Percentiles rank a stretch among this genome's conserved stretches.
Conservation (phyloP, 2,888 invertebrate species). For the Lamellibrachia columna region DNA sequence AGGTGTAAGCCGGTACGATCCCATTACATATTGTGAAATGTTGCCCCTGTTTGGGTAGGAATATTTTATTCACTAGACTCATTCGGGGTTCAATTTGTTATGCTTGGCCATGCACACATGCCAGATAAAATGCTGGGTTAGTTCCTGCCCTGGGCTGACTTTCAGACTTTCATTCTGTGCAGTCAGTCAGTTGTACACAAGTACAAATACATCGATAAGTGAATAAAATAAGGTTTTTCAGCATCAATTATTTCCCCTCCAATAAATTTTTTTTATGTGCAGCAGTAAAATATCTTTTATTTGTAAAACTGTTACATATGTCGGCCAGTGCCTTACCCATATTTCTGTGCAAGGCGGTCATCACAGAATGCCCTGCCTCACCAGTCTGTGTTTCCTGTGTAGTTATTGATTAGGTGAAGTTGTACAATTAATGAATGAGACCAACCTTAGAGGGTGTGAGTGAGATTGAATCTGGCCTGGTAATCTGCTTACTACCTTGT, state of each 20-base stretch:
- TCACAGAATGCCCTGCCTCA: background rate
- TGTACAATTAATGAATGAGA: conserved; percentile 16
- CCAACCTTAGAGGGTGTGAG: background rate
- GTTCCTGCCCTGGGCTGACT: background rate
- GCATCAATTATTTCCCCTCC: background rate
- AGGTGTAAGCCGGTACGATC: background rate
- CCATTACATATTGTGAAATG: background rate
- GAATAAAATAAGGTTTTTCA: background rate
- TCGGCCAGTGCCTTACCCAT: background rate
- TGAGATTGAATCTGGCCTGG: background rate
- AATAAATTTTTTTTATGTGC: background rate
- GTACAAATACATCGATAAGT: background rate
- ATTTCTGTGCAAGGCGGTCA: background rate
- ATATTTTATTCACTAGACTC: background rate
- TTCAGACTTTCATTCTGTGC: background rate
- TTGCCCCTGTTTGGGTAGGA: background rate
- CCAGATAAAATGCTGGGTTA: background rate
- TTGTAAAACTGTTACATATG: background rate
- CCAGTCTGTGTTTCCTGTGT: background rate
- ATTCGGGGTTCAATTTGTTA: background rate
- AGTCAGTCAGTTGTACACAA: background rate
- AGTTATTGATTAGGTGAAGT: background rate
- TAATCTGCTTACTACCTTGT: background rate
- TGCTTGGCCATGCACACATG: background rate
- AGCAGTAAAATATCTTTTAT: no score